These are phyloP conservation scores for Nannoperca obscura DNA, from an alignment of 2,797 vertebrate genomes.

Conservation along the genomic window DNA sequence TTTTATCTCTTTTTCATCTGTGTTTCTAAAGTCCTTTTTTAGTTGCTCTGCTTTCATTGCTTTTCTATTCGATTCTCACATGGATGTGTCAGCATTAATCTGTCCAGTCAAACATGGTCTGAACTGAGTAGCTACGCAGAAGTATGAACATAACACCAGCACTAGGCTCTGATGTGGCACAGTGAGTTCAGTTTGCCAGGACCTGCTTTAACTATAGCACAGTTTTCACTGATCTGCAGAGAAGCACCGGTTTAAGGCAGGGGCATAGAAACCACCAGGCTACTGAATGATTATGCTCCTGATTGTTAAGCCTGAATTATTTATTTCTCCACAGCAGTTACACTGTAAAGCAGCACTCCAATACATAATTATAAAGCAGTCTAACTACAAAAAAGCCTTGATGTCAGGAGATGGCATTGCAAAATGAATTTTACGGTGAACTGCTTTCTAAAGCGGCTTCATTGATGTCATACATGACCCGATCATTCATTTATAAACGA, in stretches of 20 bases:
- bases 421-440: neutral
- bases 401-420: constrained; percentile 6
- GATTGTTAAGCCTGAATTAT: constrained; percentile 44
- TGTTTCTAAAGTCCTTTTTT: neutral
- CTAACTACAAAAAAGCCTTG: neutral
- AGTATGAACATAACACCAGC: constrained; percentile 12
- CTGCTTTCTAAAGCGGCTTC: neutral
- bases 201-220: constrained; percentile 9
- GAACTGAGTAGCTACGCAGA: constrained; percentile 35
- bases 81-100: constrained; percentile 45
- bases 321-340: constrained; percentile 12
- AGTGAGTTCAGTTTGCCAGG: constrained; percentile 43
- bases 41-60: neutral
- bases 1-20: neutral
- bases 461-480: neutral
- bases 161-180: constrained; percentile 16
- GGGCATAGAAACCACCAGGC: constrained; percentile 11
- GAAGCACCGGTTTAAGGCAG: constrained; percentile 7
- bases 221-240: constrained; percentile 24
- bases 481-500: constrained; percentile 15
- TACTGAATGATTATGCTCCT: constrained; percentile 23
- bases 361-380: constrained; percentile 13
- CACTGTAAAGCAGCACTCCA: neutral
- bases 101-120: constrained; percentile 28
- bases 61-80: constrained; percentile 12